Conservation (phyloP, 2,113 vertebrate species). For the Myocastor coypus region DNA sequence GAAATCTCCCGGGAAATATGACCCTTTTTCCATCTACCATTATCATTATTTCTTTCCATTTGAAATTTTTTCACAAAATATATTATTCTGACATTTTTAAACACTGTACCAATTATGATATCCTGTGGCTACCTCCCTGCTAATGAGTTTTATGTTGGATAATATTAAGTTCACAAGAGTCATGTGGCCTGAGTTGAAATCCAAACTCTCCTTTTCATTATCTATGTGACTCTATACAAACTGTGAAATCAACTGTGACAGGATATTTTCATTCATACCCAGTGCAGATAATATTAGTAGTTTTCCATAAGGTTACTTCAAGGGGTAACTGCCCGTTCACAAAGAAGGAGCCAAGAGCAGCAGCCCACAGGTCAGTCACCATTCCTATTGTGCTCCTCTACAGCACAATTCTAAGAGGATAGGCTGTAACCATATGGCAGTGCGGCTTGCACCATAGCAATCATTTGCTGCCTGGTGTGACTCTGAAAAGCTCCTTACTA, state of each 20-base stretch:
- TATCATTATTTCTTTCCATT: neutral
- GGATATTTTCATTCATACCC: neutral
- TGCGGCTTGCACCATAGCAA: neutral
- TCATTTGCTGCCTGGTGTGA: neutral
- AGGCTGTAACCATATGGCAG: neutral
- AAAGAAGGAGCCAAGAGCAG: neutral
- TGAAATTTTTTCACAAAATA: neutral
- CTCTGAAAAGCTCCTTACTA: neutral
- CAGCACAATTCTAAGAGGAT: neutral
- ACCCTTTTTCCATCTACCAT: neutral
- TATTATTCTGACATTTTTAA: neutral
- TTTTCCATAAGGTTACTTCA: neutral
- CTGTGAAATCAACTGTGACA: neutral
- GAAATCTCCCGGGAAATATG: neutral
- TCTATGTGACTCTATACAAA: neutral
- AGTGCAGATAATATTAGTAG: neutral
- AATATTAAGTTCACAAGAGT: neutral
- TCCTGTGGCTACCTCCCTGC: neutral
- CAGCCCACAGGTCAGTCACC: no score
- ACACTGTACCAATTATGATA: neutral
- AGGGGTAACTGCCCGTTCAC: neutral
- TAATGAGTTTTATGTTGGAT: neutral
- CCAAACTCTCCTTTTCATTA: neutral
- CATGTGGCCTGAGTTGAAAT: neutral
- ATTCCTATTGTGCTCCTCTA: neutral